Conservation (phyloP, 2,113 vertebrate species). For the Myodes glareolus region DNA sequence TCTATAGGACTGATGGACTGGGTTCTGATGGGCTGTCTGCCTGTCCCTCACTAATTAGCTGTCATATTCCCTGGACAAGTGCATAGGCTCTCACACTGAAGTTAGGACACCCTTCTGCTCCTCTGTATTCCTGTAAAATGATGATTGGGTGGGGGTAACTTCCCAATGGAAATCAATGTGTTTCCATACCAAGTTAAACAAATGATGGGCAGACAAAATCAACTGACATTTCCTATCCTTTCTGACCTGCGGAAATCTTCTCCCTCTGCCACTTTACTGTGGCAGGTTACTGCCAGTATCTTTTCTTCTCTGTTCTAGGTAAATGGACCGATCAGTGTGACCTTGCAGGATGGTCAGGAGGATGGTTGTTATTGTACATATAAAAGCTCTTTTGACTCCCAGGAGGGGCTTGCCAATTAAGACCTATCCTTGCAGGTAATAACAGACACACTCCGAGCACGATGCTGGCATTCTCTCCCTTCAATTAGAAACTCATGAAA, state of each 20-base stretch:
- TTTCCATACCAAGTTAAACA: neutral
- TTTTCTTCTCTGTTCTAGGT: neutral
- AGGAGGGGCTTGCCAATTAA: constrained; percentile 10
- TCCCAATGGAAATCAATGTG: neutral
- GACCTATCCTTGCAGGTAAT: neutral
- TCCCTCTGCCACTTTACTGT: neutral
- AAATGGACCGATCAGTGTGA: neutral
- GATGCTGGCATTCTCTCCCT: neutral
- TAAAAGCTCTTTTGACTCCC: constrained; percentile 9
- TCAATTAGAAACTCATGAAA: constrained; percentile 31
- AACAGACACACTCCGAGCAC: neutral
- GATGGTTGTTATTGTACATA: neutral
- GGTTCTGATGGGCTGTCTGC: neutral
- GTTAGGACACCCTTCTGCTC: neutral
- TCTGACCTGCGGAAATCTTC: neutral
- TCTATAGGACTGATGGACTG: neutral
- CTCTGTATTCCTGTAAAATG: neutral
- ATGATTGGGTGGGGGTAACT: neutral
- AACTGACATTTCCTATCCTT: neutral
- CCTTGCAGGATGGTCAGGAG: neutral
- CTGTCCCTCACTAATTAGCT: neutral
- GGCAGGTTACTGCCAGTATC: neutral
- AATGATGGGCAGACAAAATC: neutral
- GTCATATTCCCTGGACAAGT: neutral
- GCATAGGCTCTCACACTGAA: neutral